Base-by-base conservation (phyloP, 64 coral and sea anemone species). In the Platygyra sinensis region DNA sequence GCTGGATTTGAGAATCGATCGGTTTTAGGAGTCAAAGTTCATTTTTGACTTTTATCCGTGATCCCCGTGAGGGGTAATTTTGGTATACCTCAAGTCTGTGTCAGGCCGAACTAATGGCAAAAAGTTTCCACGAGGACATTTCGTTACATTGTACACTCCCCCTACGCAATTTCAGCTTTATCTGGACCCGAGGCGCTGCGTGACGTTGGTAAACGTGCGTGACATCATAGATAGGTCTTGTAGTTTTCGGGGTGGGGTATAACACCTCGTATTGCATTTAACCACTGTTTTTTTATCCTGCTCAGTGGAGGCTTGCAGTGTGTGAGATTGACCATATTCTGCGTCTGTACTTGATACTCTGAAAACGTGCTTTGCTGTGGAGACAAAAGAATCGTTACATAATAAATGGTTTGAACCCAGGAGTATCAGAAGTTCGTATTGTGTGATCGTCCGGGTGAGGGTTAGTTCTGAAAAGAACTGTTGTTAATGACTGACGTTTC, bases 221-320 rank as follows among this genome's bases (percentile, higher is more conserved):
- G 39, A 71, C 39, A 72, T 72, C 62, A 96, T 75, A 96, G 76
- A 33, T 93, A 96, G 2, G 91, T 90, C 73, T 94, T 96, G 62
- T 90, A 96, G 52, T 96, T 96, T 52, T 91, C 75, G 72, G 76
- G 13, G 13, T 74, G 60, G 18, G 82, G 72, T 87, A 96, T 81
- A 5, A 96, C 89, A 32, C 87, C 82, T 60, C 90, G 91, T 33
- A 96, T 84, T 61, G 89, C 86, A 16, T 90, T n/a, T 10, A 96
- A 82, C 95, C 95, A 96, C 24, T 94, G 95, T 86, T 91, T 93
- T n/a, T 72, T 96, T 96, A 10, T 96, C 95, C 59, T 93, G 82
- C 30, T 96, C 95, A n/a, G 67, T 86, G 33, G 88, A 72, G 4
- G 95, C 91, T 86, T 96, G 95, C 13, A 96, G 83, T 25, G 95